phyloP scores from a whole-genome alignment of 37 sponge, comb jelly and placozoan genomes.

The Axinella damicornis region DNA sequence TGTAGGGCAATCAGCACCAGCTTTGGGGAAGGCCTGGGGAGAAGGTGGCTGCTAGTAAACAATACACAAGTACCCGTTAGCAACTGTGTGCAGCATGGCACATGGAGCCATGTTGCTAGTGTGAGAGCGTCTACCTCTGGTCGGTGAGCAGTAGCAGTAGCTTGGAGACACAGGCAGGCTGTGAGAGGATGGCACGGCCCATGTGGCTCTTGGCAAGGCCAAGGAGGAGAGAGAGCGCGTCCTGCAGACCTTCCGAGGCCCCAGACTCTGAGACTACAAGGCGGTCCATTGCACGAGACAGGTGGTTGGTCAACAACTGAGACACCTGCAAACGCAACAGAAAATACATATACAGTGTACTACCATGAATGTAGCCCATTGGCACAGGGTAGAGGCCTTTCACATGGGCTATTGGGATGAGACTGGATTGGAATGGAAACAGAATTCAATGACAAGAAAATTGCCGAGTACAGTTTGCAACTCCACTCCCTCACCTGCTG shows the following conservation, averaged over 20 bases:
- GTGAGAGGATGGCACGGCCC: conserved; percentile 87
- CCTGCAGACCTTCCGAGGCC: conserved; percentile 90
- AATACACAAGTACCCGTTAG: not conserved
- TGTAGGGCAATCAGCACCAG: conserved; percentile 92
- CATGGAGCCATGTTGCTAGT: too few species aligned
- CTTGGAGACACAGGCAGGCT: conserved; percentile 90
- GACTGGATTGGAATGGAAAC: too few species aligned
- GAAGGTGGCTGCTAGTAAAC: not conserved
- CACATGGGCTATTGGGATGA: too few species aligned
- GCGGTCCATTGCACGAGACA: conserved; percentile 85
- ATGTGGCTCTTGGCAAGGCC: conserved; percentile 86
- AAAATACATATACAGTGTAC: too few species aligned
- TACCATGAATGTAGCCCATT: not conserved
- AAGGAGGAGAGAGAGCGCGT: conserved; percentile 88
- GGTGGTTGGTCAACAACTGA: conserved; percentile 86
- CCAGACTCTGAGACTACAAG: conserved; percentile 75
- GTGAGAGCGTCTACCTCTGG: conserved; percentile 59
- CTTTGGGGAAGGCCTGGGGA: conserved; percentile 89
- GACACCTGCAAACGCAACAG: conserved; percentile 61
- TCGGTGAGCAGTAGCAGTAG: conserved; percentile 92
- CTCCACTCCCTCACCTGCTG: conserved; percentile 72
- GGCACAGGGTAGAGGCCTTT: too few species aligned
- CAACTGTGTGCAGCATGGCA: not conserved
- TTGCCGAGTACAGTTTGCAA: too few species aligned
- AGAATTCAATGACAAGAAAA: too few species aligned